Percentiles rank a stretch among this genome's conserved stretches.
phyloP scores from a whole-genome alignment of 2,797 vertebrate species.

The Hydrocynus forskahlii region DNA sequence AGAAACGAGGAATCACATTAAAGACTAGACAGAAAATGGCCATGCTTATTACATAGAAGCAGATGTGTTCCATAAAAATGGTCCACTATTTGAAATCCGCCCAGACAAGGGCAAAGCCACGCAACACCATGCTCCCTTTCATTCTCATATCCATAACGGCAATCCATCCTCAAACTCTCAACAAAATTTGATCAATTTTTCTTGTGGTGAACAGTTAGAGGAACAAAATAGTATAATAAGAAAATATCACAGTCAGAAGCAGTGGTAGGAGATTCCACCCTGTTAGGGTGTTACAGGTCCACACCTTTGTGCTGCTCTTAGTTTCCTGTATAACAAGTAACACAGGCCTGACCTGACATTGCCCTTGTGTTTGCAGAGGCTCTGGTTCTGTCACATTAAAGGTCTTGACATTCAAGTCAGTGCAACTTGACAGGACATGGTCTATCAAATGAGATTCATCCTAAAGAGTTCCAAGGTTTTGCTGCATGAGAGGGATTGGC shows the following conservation, averaged over 20 bases:
- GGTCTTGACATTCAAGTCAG: neutral
- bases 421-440: neutral
- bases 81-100: slow-evolving; percentile 47
- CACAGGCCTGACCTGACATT: neutral
- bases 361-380: neutral
- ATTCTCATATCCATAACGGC: slow-evolving; percentile 19
- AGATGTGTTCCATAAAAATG: slow-evolving; percentile 55
- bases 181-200: slow-evolving; percentile 28
- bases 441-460: neutral
- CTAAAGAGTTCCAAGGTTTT: neutral
- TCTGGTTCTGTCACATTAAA: neutral
- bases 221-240: slow-evolving; percentile 8
- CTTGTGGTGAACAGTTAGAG: slow-evolving; percentile 9
- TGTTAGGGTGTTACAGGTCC: neutral
- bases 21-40: slow-evolving; percentile 41
- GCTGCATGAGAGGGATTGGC: neutral
- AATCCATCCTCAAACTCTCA: slow-evolving; percentile 32
- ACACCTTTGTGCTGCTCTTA: slow-evolving; percentile 5
- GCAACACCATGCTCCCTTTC: slow-evolving; percentile 5
- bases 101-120: slow-evolving; percentile 22
- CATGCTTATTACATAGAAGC: slow-evolving; percentile 40
- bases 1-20: slow-evolving; percentile 32
- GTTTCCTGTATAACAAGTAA: neutral
- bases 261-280: neutral
- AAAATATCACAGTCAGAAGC: neutral